Base-by-base conservation (phyloP, 2,888 invertebrate genomes). In the Lithophane ornitopus region DNA sequence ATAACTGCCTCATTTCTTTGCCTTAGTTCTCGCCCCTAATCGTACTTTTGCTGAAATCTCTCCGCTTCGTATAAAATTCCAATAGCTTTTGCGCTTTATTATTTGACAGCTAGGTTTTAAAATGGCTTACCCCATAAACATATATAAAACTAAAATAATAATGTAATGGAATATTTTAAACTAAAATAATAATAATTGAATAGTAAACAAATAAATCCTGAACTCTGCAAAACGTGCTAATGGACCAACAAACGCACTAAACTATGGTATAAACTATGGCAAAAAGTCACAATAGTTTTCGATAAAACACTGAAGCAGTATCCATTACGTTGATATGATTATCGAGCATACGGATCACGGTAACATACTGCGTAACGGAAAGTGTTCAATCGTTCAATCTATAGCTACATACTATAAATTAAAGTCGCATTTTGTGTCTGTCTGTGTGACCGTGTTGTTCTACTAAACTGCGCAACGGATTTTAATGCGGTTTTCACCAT, bases 1-100 rank as follows among this genome's bases (percentile, higher is more conserved):
- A 63, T 80, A 81, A 78, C 56, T 39, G 77, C 58, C 74, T 54
- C 65, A 81, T 78, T 81, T 65, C 65, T 81, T 81, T 46, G 63
- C 74, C 58, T 78, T 74, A 65, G 74, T 78, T 73, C 49, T 58
- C 28, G 44, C 26, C 44, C 56, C 44, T 80, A 59, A 81, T 74
- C 74, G 56, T 74, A 59, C 58, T 46, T 80, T 78, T 14, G 44
- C 44, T 74, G 49, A 65, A 81, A 80, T 80, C 63, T 74, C 74
- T 59, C 52, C 44, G 26, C 58, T 52, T 44, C 46, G 39, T n/a
- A 52, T 52, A 26, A 74, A 74, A 39, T 59, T 46, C 28, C 12
- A 39, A 73, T 73, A 63, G 26, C 63, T 77, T 80, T 58, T 52
- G 39, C n/a, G 34, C 49, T 62, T 73, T 80, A 19, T 62, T 80